Evolutionary conservation across 2,113 vertebrate genomes (phyloP), one percentile per base, ranked within the genome.

Genomic region (Nanorana parkeri): DNA sequence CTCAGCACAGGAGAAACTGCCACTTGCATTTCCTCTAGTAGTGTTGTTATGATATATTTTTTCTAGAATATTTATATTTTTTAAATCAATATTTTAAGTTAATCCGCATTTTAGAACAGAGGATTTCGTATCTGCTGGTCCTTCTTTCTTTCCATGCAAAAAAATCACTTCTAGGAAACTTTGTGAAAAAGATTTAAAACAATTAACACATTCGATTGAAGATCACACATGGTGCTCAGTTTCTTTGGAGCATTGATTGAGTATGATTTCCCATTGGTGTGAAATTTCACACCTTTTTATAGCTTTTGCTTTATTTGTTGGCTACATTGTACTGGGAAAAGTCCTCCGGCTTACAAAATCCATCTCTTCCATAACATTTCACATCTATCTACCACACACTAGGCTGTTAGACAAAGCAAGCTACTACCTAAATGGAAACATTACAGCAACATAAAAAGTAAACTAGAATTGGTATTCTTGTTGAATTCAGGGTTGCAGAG

Each of bases 201-300:
- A 74, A 74, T 74, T 74, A 60, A 60, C 71, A 74, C 71, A 10
- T 60, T 20, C 19, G 54, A 32, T 74, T 60, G 55, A 74, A 74
- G 56, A 19, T 74, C 54, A 74, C 54, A 74, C 71, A 58, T 60
- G 29, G 26, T 29, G 21, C 29, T 15, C 52, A 54, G 69, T 73
- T 73, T 73, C 52, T 55, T 21, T 21, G 7, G 58, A 61, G 28
- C 29, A 60, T 63, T 76, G 73, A 76, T 76, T 76, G 5, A 58
- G 29, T 76, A 58, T n/a, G 55, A 63, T 24, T 58, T 64, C 28
- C 32, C 16, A 41, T 58, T 64, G 58, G 58, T 76, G 58, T 63
- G 21, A 76, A 17, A 63, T 76, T 63, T 76, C 58, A 47, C 58
- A 76, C 73, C 32, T 64, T 64, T 76, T 76, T 76, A 76, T 76